These are phyloP conservation scores for Chloroclystis v-ata DNA, from an alignment of 2,888 invertebrate genomes.

Conservation along the genomic window DNA sequence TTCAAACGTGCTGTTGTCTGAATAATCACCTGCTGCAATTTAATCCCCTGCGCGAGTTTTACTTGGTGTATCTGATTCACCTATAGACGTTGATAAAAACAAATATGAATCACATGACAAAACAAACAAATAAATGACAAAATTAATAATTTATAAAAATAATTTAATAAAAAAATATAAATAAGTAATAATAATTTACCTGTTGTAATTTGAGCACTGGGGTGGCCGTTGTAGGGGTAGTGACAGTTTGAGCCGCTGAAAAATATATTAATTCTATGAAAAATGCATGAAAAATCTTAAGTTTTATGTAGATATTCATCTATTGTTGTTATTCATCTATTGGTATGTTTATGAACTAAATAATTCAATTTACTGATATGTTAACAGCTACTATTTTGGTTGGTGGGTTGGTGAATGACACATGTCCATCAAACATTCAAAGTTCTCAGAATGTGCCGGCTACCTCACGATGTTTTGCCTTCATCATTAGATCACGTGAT, in stretches of 20 bases:
- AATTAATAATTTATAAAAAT: background rate
- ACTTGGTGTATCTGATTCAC: conserved; percentile 71
- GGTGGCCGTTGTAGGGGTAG: conserved; percentile 56
- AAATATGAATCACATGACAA: conserved; percentile 7
- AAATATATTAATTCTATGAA: conserved; percentile 1
- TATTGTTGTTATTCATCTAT: no score
- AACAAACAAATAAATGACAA: background rate
- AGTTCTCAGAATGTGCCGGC: no score
- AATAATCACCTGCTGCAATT: conserved; percentile 71
- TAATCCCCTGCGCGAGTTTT: conserved; percentile 71
- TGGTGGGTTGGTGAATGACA: no score
- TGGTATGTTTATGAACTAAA: no score
- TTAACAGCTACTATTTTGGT: no score
- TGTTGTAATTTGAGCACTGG: conserved; percentile 69
- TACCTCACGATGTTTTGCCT: no score
- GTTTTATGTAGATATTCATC: no score
- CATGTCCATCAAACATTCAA: no score
- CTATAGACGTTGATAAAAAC: conserved; percentile 47
- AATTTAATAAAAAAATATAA: background rate
- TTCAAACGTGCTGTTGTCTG: conserved; percentile 37
- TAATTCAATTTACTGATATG: no score
- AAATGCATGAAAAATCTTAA: no score
- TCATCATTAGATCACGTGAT: no score
- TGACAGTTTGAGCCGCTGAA: conserved; percentile 56
- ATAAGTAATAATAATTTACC: no score